A percentile compares a stretch with the other conserved stretches of the same genome.
Conservation (phyloP, 1,140 invertebrate genomes). For the Akabosia matsudoensis region DNA sequence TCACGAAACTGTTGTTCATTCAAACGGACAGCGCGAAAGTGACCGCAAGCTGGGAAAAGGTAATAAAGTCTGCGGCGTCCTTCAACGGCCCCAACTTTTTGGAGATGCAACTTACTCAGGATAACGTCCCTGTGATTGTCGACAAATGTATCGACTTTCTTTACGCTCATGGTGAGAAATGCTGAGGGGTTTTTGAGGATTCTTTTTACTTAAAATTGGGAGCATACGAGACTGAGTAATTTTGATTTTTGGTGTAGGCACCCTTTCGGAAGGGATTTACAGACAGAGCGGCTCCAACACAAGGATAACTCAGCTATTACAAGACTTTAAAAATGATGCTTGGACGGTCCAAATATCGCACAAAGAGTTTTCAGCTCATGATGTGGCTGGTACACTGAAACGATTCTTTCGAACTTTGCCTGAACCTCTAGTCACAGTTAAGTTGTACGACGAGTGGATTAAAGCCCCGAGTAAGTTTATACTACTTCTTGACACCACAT, state of each 20-base stretch:
- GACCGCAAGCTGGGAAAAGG: slow-evolving; percentile 62
- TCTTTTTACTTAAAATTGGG: slow-evolving; percentile 19
- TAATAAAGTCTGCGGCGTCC: slow-evolving; percentile 68
- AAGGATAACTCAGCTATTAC: slow-evolving; percentile 70
- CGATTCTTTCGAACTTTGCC: slow-evolving; percentile 76
- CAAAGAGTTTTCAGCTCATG: slow-evolving; percentile 73
- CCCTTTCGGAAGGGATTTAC: slow-evolving; percentile 80
- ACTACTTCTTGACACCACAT: slow-evolving; percentile 1
- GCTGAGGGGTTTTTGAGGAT: slow-evolving; percentile 1
- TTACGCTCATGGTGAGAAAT: slow-evolving; percentile 68
- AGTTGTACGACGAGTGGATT: slow-evolving; percentile 58
- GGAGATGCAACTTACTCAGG: slow-evolving; percentile 80
- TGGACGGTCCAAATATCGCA: slow-evolving; percentile 74
- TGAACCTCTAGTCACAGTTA: slow-evolving; percentile 64
- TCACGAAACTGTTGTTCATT: slow-evolving; percentile 51
- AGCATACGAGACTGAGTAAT: background rate
- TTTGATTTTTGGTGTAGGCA: slow-evolving; percentile 58
- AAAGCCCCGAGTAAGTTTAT: slow-evolving; percentile 52
- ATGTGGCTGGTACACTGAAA: slow-evolving; percentile 79
- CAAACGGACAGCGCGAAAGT: slow-evolving; percentile 61
- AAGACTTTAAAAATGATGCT: slow-evolving; percentile 71
- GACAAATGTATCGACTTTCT: slow-evolving; percentile 88
- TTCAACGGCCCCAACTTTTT: slow-evolving; percentile 70
- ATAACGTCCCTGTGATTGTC: slow-evolving; percentile 80
- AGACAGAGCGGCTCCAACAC: slow-evolving; percentile 70